A percentile compares a stretch with the other conserved stretches of the same genome.
Conservation (phyloP, 2,888 invertebrate species). For the Hydrotaea diabolus region DNA sequence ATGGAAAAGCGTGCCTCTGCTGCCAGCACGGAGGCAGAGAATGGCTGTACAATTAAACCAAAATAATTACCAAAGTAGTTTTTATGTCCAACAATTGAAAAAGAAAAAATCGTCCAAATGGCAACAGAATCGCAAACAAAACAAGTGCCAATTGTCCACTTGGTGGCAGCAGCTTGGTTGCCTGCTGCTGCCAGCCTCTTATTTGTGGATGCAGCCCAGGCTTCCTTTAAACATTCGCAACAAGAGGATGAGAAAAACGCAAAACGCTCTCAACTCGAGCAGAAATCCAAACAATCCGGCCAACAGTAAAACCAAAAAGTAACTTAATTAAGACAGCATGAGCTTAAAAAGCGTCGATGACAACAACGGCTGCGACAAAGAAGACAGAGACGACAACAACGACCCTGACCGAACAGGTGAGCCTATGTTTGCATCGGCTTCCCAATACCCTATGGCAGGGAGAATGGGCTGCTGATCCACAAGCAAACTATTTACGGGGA, state of each 20-base stretch:
- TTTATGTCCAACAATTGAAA: slow-evolving; percentile 35
- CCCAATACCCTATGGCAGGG: not conserved
- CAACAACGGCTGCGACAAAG: slow-evolving; percentile 3
- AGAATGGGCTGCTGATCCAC: too few species aligned
- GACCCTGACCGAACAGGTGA: slow-evolving; percentile 50
- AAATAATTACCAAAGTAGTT: slow-evolving; percentile 41
- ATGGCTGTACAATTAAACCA: slow-evolving; percentile 14
- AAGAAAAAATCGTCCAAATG: slow-evolving; percentile 19
- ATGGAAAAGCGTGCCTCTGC: not conserved
- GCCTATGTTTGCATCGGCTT: not conserved
- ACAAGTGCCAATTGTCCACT: slow-evolving; percentile 16
- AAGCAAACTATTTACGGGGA: too few species aligned
- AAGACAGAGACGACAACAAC: slow-evolving; percentile 34
- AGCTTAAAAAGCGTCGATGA: slow-evolving; percentile 5
- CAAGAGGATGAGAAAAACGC: not conserved
- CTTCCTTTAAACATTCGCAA: slow-evolving; percentile 2
- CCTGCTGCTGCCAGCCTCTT: not conserved
- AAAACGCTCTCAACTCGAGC: slow-evolving; percentile 24
- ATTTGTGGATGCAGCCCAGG: not conserved
- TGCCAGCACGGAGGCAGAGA: not conserved
- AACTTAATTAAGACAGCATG: slow-evolving; percentile 28
- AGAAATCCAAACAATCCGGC: slow-evolving; percentile 31
- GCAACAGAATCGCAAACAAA: not conserved
- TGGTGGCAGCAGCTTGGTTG: not conserved
- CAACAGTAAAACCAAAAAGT: slow-evolving; percentile 23